These are phyloP conservation scores for Harpalus rubripes DNA, from an alignment of 2,888 invertebrate genomes.

Conservation along the genomic window DNA sequence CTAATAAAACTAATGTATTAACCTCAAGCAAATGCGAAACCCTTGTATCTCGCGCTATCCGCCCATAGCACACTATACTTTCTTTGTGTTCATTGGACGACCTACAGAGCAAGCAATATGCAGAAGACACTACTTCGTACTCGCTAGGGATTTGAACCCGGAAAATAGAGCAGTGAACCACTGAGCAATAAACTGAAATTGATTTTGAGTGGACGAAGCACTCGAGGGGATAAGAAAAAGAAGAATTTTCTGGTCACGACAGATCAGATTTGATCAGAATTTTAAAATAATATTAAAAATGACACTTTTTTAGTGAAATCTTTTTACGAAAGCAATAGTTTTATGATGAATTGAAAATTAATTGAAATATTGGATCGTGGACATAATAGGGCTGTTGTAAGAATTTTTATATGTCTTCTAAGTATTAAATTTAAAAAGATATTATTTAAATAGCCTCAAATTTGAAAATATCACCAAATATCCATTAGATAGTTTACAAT, in stretches of 20 bases:
- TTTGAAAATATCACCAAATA: no score
- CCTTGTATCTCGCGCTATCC: constrained; percentile 8
- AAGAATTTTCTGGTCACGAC: neutral
- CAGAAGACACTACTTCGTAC: neutral
- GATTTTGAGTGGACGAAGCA: neutral
- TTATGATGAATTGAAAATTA: no score
- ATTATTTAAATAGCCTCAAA: no score
- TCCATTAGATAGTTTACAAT: no score
- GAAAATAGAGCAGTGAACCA: constrained; percentile 10
- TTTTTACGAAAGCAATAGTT: no score
- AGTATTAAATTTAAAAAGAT: no score
- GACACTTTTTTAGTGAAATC: no score
- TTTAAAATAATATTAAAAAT: no score
- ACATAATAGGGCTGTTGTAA: no score
- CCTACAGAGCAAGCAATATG: constrained; percentile 1
- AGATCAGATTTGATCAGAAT: no score
- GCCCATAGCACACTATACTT: constrained; percentile 5
- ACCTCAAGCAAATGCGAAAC: constrained; percentile 9
- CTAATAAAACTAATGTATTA: constrained; percentile 19
- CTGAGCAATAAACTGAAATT: constrained; percentile 6
- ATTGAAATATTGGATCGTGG: no score
- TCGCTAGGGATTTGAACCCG: constrained; percentile 5
- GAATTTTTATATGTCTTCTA: no score
- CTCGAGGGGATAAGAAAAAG: neutral
- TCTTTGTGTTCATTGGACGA: neutral